Evolutionary conservation across 2,888 invertebrate species (phyloP).

Genomic region (Nowickia ferox): DNA sequence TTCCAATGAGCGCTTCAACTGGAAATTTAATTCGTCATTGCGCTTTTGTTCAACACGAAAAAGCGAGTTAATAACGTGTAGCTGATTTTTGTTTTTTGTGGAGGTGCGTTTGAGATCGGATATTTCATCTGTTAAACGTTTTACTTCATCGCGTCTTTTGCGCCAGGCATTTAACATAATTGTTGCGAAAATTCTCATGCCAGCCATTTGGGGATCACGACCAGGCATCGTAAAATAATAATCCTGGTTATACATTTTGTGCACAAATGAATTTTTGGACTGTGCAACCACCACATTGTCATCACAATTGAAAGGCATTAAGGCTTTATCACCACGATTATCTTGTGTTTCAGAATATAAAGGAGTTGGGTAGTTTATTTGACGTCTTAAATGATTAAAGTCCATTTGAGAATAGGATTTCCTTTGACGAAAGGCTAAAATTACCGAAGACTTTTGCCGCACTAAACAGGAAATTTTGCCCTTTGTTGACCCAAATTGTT

Average conservation of each 20-base stretch:
- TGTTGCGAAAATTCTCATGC: conserved; percentile 80
- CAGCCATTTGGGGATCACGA: conserved; percentile 77
- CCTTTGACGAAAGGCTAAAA: conserved; percentile 76
- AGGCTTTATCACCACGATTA: conserved; percentile 2
- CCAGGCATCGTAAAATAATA: conserved; percentile 70
- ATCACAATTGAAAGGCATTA: conserved; percentile 17
- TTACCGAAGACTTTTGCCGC: conserved; percentile 75
- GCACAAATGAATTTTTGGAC: conserved; percentile 60
- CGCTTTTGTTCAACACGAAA: conserved; percentile 81
- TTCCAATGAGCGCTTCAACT: conserved; percentile 76
- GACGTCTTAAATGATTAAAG: conserved; percentile 77
- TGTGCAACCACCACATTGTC: conserved; percentile 28
- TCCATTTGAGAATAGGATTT: conserved; percentile 81
- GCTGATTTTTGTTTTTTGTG: conserved; percentile 80
- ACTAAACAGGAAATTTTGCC: conserved; percentile 69
- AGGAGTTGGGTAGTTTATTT: conserved; percentile 70
- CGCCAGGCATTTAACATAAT: conserved; percentile 82
- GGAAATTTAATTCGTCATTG: conserved; percentile 78
- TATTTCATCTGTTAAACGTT: conserved; percentile 78
- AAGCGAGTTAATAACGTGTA: conserved; percentile 80
- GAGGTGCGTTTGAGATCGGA: conserved; percentile 77
- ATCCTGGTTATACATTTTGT: conserved; percentile 68
- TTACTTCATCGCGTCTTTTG: conserved; percentile 80
- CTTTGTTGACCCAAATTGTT: neutral
- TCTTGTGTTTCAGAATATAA: neutral